Evolutionary conservation across 1,140 invertebrate species (phyloP), one percentile per base, ranked within the genome.

Genomic region (Agraylea sexmaculata): DNA sequence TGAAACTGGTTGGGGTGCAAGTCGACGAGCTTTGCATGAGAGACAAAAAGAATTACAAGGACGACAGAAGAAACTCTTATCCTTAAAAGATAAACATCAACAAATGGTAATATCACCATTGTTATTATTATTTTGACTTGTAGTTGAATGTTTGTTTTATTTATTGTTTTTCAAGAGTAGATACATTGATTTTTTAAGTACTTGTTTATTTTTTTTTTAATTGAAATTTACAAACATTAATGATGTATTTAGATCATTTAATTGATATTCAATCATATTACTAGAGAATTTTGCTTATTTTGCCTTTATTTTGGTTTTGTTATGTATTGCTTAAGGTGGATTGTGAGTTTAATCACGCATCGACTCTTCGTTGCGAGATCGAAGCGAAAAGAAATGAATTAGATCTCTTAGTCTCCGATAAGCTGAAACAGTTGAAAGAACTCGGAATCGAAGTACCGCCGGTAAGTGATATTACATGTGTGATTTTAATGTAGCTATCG

Each of bases 1-100:
- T 37, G 70, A 65, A 46, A 59, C 53, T 51, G 73, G 53, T 59
- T 76, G 65, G 66, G 62, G 54, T 40, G 58, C 53, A 46, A 63
- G 55, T 49, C 47, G 74, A 15, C 53, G 58, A 10, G 71, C 73
- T 38, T 51, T 77, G 36, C 58, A 68, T 45, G 55, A 60, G 16
- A 59, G 64, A 20, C 69, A 68, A 57, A 59, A 61, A 35, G 66
- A 68, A 41, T 65, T 66, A 28, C 57, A 58, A 44, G 63, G 68
- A 42, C 49, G 69, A 6, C 50, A 59, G 22, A 56, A 54, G 27
- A 49, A 63, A 21, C 52, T 70, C 11, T 59, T 62, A 46, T 68
- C 70, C 33, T 56, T 65, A 34, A 53, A 51, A 31, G 52, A 53
- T 27, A 57, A 53, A 34, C 54, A 56, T 31, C 42, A 46, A 17